Evolutionary conservation across 2,113 vertebrate genomes (phyloP), one percentile per base, ranked within the genome.

Genomic region (Leucoraja erinaceus): DNA sequence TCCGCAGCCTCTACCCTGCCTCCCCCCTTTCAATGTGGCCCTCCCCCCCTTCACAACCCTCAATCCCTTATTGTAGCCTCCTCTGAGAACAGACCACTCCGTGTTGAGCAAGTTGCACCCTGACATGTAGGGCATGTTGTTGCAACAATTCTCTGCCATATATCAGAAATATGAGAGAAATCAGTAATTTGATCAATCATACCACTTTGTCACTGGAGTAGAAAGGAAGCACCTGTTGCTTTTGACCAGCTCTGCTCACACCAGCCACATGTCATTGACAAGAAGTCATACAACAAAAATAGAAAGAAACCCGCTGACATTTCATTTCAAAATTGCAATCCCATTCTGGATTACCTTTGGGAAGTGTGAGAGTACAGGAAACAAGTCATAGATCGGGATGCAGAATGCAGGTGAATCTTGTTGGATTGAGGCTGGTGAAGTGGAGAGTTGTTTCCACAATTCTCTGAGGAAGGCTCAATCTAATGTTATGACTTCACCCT

Each of bases 151-250:
- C 56, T 63, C 25, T n/a, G 12, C 59, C 28, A 63, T 31, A 47
- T 72, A 72, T 9, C 5, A 38, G 56, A 86, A 83, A 25, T 68
- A 72, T 22, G 22, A 25, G 7, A 6, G 63, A 38, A 70, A 70
- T 90, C 66, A 31, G 84, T 70, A 14, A 33, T 31, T 20, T 18
- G 54, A 38, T 22, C 38, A 66, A 90, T 70, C 9, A 70, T 47
- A 9, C 18, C 28, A 4, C 38, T 12, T 91, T 91, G 66, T 47
- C 33, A 22, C 10, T 91, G 31, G 18, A 72, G 66, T 20, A 72
- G 88, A 66, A 91, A 91, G 88, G 66, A 91, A 91, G 33, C 61
- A 72, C 63, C 63, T 47, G 88, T 31, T 70, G 66, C 31, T 38
- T 25, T 25, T 91, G 66, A 91, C 31, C 33, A 72, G 33, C 33